Evolutionary conservation across 2,797 vertebrate species (phyloP).

Genomic region (Poeciliopsis gracilis): DNA sequence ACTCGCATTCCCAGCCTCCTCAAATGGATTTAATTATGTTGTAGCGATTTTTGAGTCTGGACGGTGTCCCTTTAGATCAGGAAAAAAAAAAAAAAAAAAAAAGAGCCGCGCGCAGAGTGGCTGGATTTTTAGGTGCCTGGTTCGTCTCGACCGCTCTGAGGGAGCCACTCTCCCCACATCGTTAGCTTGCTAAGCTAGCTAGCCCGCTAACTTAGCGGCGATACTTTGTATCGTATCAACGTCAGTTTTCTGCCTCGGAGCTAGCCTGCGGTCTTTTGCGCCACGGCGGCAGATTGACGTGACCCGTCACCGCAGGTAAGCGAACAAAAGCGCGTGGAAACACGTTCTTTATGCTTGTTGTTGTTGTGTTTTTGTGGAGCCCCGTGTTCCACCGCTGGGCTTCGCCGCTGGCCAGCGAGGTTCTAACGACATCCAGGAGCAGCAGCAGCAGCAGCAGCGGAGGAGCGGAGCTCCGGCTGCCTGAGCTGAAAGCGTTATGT

Average conservation of each 20-base stretch:
- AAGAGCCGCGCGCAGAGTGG: slow-evolving; percentile 12
- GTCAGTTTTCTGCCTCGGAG: slow-evolving; percentile 48
- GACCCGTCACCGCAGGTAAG: slow-evolving; percentile 62
- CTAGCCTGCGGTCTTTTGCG: slow-evolving; percentile 47
- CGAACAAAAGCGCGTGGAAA: neutral
- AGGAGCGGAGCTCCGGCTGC: slow-evolving; percentile 44
- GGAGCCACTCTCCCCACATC: slow-evolving; percentile 54
- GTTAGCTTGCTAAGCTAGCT: slow-evolving; percentile 75
- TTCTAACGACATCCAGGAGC: slow-evolving; percentile 30
- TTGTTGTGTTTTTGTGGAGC: neutral
- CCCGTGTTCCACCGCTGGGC: slow-evolving; percentile 15
- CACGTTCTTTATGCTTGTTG: neutral
- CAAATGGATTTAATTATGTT: slow-evolving; percentile 48
- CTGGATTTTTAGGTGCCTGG: slow-evolving; percentile 26
- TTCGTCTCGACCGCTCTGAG: slow-evolving; percentile 57
- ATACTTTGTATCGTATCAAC: slow-evolving; percentile 50
- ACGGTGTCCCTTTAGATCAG: slow-evolving; percentile 5
- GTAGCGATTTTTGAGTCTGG: slow-evolving; percentile 24
- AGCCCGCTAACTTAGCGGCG: slow-evolving; percentile 73
- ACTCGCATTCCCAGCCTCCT: slow-evolving; percentile 1
- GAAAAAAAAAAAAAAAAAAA: neutral
- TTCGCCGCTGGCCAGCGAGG: slow-evolving; percentile 24
- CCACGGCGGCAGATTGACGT: slow-evolving; percentile 44
- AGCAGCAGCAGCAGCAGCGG: slow-evolving; percentile 14
- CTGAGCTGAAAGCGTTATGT: slow-evolving; percentile 39